Base-by-base conservation (phyloP, 2,888 invertebrate species). In the Bombylius discolor region DNA sequence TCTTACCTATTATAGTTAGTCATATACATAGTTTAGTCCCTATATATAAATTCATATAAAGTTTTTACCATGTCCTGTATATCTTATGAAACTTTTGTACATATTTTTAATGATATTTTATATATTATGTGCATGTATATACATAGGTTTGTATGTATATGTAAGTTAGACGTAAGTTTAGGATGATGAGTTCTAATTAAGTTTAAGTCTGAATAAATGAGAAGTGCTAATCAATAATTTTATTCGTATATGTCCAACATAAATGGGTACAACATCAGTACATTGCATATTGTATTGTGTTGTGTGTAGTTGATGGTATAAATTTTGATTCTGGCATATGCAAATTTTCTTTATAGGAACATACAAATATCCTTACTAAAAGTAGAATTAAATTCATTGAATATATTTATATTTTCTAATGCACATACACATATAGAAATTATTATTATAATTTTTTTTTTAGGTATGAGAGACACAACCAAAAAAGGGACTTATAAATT, bases 151-250 rank as follows among this genome's bases (percentile, higher is more conserved):
- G 4, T 44, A 39, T 50, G 5, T 46, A 51, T 50, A 42, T 55
- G 50, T 46, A 55, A 50, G 46, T 55, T 55, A 49, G 59, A 59
- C 57, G 59, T 59, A 59, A 57, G 57, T 57, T 59, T 51, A 42
- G 59, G 59, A 57, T 23, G 59, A 59, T 59, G 59, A 59, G 59
- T 59, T 59, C 59, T 59, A 59, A 59, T 59, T 59, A 59, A 59
- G 59, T 59, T 59, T 59, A 59, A 59, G 59, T 59, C 59, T 59
- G 59, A 56, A 59, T 59, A 59, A 59, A 59, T 59, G 59, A 59
- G 59, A 59, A 59, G 57, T 59, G 59, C 59, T 59, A 59, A 59
- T 59, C 59, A 59, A 59, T 59, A 59, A 59, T 59, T 59, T 59
- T 57, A 53, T 57, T 59, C 59, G 59, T 57, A 55, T 59, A 57